A percentile compares a stretch with the other conserved stretches of the same genome.
Conservation (phyloP, 2,888 invertebrate genomes). For the Oscheius sp. region DNA sequence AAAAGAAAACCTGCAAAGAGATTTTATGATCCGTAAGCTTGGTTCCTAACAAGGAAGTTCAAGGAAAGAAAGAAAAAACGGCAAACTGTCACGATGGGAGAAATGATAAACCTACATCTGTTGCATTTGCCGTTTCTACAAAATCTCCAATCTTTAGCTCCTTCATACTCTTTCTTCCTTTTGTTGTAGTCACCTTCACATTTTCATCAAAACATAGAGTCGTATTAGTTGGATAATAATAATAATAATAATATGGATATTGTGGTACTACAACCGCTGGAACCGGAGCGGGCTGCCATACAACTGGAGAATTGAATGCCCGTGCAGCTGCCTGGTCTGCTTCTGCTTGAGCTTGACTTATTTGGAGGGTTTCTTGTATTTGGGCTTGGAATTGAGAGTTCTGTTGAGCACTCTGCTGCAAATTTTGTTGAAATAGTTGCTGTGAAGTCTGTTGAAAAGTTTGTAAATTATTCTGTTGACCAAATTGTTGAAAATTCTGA, state of each 20-base stretch:
- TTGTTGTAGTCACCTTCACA: slow-evolving; percentile 41
- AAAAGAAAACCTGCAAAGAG: slow-evolving; percentile 35
- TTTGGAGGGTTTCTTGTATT: neutral
- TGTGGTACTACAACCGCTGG: no score
- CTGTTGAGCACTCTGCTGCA: no score
- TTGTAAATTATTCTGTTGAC: no score
- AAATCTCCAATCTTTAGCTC: slow-evolving; percentile 45
- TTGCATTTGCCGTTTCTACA: neutral
- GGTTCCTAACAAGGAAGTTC: neutral
- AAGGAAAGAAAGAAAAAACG: neutral
- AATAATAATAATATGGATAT: no score
- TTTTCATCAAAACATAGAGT: slow-evolving; percentile 43
- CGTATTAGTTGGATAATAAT: no score
- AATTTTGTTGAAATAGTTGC: no score
- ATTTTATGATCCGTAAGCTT: slow-evolving; percentile 15
- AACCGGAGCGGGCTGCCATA: neutral
- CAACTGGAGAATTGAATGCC: neutral
- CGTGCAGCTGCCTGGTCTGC: neutral
- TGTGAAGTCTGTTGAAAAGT: no score
- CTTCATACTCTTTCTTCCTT: neutral
- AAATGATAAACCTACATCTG: neutral
- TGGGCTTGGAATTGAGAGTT: no score
- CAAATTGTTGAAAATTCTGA: no score
- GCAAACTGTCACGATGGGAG: no score
- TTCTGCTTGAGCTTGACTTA: neutral